phyloP scores from a whole-genome alignment of 2,888 invertebrate species.

The Brenthis daphne region DNA sequence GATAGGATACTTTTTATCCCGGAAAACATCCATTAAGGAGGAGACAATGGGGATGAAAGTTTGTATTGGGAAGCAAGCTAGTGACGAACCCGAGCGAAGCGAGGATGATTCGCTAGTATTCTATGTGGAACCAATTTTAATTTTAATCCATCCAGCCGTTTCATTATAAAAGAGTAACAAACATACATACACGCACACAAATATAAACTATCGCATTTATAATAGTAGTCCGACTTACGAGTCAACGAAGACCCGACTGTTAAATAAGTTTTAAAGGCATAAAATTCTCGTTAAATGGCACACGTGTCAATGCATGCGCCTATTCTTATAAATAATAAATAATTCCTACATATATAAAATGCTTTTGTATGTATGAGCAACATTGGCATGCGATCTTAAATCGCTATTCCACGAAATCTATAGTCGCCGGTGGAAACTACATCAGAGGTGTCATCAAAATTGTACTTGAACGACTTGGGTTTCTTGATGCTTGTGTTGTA shows the following conservation, averaged over 20 bases:
- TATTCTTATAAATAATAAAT: slow-evolving; percentile 43
- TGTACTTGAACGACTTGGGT: slow-evolving; percentile 27
- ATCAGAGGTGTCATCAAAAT: slow-evolving; percentile 18
- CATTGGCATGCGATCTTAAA: slow-evolving; percentile 36
- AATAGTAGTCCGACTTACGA: neutral
- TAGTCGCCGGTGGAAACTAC: slow-evolving; percentile 30
- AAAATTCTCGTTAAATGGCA: slow-evolving; percentile 6
- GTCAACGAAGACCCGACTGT: neutral
- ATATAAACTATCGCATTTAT: neutral
- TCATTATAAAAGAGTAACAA: no score
- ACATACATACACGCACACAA: no score
- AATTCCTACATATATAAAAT: slow-evolving; percentile 29
- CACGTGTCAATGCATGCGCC: slow-evolving; percentile 29
- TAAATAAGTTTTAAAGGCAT: neutral
- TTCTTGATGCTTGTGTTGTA: slow-evolving; percentile 33
- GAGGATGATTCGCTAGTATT: no score
- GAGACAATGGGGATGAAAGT: no score
- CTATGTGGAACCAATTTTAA: no score
- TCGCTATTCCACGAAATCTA: slow-evolving; percentile 38
- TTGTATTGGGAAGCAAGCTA: no score
- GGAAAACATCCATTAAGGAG: no score
- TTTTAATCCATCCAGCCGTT: no score
- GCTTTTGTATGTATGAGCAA: slow-evolving; percentile 15
- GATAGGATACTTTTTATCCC: no score
- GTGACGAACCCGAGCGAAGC: no score